Base-by-base conservation (phyloP, 1,140 invertebrate species). In the Potamilus streckersoni region DNA sequence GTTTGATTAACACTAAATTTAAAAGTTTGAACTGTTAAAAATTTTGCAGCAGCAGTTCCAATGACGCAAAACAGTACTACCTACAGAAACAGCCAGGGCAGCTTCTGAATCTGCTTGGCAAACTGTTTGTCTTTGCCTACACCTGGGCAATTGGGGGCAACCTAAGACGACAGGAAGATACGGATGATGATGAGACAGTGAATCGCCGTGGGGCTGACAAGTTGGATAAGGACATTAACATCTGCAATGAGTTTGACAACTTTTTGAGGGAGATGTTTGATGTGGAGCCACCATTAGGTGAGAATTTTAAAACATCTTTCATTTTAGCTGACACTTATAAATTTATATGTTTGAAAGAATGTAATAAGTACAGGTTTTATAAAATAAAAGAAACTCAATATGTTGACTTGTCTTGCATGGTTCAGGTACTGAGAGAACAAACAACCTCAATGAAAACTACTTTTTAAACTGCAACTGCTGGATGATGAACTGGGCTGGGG, bases 231-330 rank as follows among this genome's bases (percentile, higher is more conserved):
- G 85, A 84, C 5, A 92, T 93, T 49, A 91, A 86, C 17, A 93
- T 93, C 59, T 92, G 93, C 65, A 91, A 92, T 56, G 90, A 91
- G 63, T 95, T 95, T 84, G 95, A 96, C 85, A 89, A 91, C 27
- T 93, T 93, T 83, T 91, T 94, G 12, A 92, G 92, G 78, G 88
- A 92, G 59, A 92, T 94, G 79, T 95, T 95, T 88, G 92, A 94
- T 63, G 91, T 92, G 2, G 92, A 93, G 84, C 90, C 91, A 56
- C 86, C 86, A 56, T 68, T 88, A 5, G 88, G 88, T 89, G 72
- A 82, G 80, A 77, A 19, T 27, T 57, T 67, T 67, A 14, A 19
- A n/a, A 67, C 17, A 17, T 59, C 55, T 66, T 16, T 27, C 61
- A 20, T 61, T 19, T 69, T 65, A 19, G 27, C 19, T 69, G 17